A percentile compares a stretch with the other conserved stretches of the same genome.
Conservation (phyloP, 1,140 invertebrate genomes). For the Drosophila elegans region DNA sequence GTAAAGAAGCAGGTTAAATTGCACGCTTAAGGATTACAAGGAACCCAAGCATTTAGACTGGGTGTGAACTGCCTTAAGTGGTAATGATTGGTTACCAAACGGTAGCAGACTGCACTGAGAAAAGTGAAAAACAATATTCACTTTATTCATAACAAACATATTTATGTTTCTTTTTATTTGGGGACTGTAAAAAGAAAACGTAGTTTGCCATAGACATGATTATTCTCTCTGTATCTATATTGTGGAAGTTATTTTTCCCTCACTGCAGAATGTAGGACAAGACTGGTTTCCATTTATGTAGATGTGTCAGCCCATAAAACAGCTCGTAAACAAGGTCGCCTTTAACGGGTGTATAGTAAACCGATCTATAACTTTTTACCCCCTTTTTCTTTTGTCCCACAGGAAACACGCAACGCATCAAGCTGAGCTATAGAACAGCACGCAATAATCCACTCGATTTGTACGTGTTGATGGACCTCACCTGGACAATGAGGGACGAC, state of each 20-base stretch:
- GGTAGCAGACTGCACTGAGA: background rate
- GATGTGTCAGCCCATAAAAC: constrained; percentile 50
- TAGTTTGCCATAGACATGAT: too few species aligned
- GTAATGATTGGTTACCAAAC: constrained; percentile 45
- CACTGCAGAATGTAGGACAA: constrained; percentile 17
- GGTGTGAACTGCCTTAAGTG: constrained; percentile 51
- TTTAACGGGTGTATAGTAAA: constrained; percentile 37
- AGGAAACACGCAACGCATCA: constrained; percentile 86
- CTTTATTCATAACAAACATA: too few species aligned
- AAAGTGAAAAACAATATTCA: background rate
- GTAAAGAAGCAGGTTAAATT: constrained; percentile 36
- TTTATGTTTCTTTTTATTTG: too few species aligned
- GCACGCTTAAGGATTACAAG: constrained; percentile 54
- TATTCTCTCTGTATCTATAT: background rate
- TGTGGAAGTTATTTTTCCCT: background rate
- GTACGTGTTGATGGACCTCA: constrained; percentile 96
- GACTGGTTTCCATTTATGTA: constrained; percentile 38
- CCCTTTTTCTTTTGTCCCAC: constrained; percentile 6
- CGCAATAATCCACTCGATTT: constrained; percentile 96
- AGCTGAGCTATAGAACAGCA: constrained; percentile 87
- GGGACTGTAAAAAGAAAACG: too few species aligned
- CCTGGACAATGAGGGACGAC: constrained; percentile 95
- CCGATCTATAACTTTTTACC: constrained; percentile 30
- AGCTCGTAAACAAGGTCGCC: constrained; percentile 61
- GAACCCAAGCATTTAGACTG: constrained; percentile 48